Percentiles rank a stretch among this genome's conserved stretches.
These are phyloP conservation scores for Anseranas semipalmata DNA, from an alignment of 2,113 vertebrate genomes.

Conservation along the genomic window DNA sequence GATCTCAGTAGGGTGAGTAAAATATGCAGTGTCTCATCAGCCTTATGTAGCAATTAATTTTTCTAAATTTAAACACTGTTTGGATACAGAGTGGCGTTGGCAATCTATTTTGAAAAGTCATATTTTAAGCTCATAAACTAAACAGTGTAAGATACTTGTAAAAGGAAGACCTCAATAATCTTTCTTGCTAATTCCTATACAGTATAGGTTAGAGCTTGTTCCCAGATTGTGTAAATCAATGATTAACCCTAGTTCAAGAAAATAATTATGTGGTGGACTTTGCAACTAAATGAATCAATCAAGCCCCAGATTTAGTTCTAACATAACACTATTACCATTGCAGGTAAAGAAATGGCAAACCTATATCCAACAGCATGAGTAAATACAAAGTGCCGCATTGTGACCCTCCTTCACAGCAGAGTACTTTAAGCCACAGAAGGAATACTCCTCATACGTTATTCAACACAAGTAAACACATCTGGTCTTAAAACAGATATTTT, in stretches of 20 bases:
- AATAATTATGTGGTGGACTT: background rate
- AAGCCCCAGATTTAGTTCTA: background rate
- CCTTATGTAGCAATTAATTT: background rate
- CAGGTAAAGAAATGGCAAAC: background rate
- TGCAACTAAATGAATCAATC: background rate
- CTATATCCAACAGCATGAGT: background rate
- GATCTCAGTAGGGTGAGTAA: background rate
- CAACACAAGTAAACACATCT: slow-evolving; percentile 26
- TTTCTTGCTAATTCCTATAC: background rate
- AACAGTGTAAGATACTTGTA: background rate
- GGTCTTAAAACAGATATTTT: slow-evolving; percentile 16
- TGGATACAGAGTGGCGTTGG: background rate
- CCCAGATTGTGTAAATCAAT: background rate
- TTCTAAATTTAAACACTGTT: background rate
- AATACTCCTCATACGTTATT: background rate
- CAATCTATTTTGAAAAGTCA: background rate
- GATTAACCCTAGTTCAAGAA: background rate
- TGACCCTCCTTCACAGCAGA: background rate
- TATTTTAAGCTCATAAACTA: background rate
- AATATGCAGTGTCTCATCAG: slow-evolving; percentile 5
- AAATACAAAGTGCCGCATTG: background rate
- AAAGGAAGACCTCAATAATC: background rate
- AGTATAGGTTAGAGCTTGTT: background rate
- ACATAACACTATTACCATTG: background rate
- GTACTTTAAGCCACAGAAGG: background rate